Percentiles rank a stretch among this genome's conserved stretches.
Conservation (phyloP, 2,113 vertebrate species). For the Osmerus mordax region DNA sequence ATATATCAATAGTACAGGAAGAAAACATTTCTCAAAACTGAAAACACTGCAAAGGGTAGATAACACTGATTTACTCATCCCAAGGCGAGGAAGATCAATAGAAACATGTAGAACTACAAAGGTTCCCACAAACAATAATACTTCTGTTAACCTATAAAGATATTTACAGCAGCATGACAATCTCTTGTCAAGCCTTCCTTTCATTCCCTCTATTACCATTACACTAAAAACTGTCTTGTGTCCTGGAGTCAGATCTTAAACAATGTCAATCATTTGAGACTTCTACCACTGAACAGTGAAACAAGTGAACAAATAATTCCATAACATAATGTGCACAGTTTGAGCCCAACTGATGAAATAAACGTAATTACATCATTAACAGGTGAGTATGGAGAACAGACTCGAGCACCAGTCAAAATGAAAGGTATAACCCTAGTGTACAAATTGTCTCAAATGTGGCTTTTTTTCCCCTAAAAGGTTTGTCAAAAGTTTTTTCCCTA, state of each 20-base stretch:
- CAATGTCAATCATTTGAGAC: not conserved
- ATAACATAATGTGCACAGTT: not conserved
- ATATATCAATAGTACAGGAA: conserved; percentile 32
- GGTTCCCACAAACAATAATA: not conserved
- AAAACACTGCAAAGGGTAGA: conserved; percentile 44
- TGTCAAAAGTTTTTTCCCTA: too few relatives aligned
- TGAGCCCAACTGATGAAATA: not conserved
- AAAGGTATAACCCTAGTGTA: not conserved
- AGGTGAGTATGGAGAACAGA: not conserved
- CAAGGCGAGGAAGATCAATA: conserved; percentile 1
- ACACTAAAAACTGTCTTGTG: conserved; percentile 11
- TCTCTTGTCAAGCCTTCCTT: not conserved
- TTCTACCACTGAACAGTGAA: conserved; percentile 6
- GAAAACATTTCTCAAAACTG: conserved; percentile 30
- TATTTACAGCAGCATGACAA: conserved; percentile 40
- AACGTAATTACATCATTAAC: not conserved
- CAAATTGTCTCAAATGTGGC: too few relatives aligned
- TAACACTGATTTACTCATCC: conserved; percentile 52
- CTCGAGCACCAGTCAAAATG: conserved; percentile 1
- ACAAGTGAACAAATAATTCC: conserved; percentile 12
- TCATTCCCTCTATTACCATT: conserved; percentile 14
- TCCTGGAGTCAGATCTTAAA: not conserved
- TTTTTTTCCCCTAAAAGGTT: too few relatives aligned
- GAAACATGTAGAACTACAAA: conserved; percentile 6
- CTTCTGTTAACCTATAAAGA: conserved; percentile 4